Evolutionary conservation across 2,113 vertebrate species (phyloP).

Genomic region (Entosphenus tridentatus): DNA sequence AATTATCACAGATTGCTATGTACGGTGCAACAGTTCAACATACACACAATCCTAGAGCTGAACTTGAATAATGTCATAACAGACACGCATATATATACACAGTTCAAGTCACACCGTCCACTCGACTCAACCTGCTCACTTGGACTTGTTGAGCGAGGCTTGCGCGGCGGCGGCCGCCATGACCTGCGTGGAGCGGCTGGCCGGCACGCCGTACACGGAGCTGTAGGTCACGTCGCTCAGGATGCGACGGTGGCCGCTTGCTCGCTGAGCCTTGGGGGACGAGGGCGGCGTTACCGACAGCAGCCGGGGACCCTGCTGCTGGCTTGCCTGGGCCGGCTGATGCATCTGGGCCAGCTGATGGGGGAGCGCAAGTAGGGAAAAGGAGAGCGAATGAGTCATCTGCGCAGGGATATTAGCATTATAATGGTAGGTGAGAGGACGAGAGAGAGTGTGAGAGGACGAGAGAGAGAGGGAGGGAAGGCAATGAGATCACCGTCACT

Average conservation of each 20-base stretch:
- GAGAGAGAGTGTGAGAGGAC: too few species aligned
- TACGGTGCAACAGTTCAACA: too few species aligned
- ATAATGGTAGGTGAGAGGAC: too few species aligned
- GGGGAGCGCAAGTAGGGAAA: constrained; percentile 20
- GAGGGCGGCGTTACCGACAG: constrained; percentile 73
- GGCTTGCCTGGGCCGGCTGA: constrained; percentile 11
- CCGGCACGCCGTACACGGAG: constrained; percentile 71
- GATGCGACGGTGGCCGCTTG: constrained; percentile 62
- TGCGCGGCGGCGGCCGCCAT: constrained; percentile 83
- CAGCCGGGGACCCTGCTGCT: constrained; percentile 9
- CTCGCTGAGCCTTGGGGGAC: constrained; percentile 65
- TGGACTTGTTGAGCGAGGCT: constrained; percentile 91
- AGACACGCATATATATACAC: too few species aligned
- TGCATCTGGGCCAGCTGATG: constrained; percentile 22
- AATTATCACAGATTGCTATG: too few species aligned
- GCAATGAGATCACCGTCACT: constrained; percentile 14
- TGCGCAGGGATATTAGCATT: too few species aligned
- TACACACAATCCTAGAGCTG: too few species aligned
- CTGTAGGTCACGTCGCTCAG: constrained; percentile 94
- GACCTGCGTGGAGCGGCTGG: constrained; percentile 87
- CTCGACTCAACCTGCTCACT: constrained; percentile 28
- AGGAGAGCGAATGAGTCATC: constrained; percentile 10
- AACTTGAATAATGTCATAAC: too few species aligned
- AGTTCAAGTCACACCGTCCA: too few species aligned
- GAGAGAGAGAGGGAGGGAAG: neutral